Evolutionary conservation across 2,113 vertebrate species (phyloP).

Genomic region (Notarius lentiginosus): DNA sequence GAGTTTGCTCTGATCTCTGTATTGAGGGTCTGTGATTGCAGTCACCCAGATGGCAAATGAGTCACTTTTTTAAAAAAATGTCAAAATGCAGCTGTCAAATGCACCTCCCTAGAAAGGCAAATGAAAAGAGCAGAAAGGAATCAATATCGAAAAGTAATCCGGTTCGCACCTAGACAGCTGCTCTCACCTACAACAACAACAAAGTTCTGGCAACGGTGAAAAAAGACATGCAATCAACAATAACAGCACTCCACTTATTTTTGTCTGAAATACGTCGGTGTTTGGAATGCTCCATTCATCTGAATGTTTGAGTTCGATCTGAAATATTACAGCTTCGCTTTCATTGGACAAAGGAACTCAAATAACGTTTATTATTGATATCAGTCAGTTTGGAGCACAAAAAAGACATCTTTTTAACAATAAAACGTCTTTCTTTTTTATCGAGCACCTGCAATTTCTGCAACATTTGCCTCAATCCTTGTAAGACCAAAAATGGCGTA

Average conservation of each 20-base stretch:
- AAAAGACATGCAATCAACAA: constrained; percentile 56
- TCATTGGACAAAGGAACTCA: constrained; percentile 17
- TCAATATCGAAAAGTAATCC: constrained; percentile 53
- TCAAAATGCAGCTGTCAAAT: constrained; percentile 33
- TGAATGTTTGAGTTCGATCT: constrained; percentile 62
- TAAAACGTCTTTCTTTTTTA: not conserved
- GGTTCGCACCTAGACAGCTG: constrained; percentile 31
- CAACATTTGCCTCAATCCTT: not conserved
- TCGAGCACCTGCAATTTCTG: not conserved
- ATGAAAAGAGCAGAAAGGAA: constrained; percentile 43
- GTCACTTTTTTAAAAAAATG: constrained; percentile 39
- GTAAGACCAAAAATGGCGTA: not conserved
- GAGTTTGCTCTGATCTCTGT: not conserved
- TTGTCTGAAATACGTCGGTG: constrained; percentile 56
- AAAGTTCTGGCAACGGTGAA: constrained; percentile 40
- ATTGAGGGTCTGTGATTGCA: constrained; percentile 5
- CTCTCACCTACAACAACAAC: constrained; percentile 4
- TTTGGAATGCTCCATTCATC: constrained; percentile 57
- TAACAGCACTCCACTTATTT: constrained; percentile 39
- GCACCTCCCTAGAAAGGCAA: constrained; percentile 27
- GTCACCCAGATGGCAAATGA: constrained; percentile 29
- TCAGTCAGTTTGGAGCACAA: not conserved
- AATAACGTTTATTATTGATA: constrained; percentile 57
- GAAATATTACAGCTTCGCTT: constrained; percentile 55
- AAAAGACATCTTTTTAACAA: not conserved